Percentiles rank a stretch among this genome's conserved stretches.
Conservation (phyloP, 2,113 vertebrate species). For the Mormyrus iriodes region DNA sequence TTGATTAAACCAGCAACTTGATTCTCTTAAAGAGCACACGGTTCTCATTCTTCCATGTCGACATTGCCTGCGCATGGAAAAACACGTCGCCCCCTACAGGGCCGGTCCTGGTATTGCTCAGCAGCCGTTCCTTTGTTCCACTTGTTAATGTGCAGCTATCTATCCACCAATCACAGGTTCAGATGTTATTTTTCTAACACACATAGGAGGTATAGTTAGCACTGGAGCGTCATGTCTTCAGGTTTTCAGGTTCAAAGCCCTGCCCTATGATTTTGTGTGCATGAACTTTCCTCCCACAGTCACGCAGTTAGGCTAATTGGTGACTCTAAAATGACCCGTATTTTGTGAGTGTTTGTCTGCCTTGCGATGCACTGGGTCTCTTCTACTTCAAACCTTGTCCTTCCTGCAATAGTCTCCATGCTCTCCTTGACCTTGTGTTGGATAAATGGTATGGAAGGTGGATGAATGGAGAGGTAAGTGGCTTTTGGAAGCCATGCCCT, state of each 20-base stretch:
- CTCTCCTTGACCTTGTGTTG: neutral
- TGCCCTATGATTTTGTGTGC: too few species aligned
- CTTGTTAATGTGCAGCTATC: neutral
- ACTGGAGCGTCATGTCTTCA: neutral
- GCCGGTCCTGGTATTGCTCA: neutral
- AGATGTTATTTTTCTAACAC: neutral
- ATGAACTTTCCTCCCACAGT: neutral
- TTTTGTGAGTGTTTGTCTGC: neutral
- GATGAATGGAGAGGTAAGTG: neutral
- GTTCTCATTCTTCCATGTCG: neutral
- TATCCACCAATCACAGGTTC: neutral
- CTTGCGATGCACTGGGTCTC: neutral
- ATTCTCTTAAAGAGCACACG: neutral
- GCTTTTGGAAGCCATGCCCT: neutral
- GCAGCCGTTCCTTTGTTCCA: neutral
- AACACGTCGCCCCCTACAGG: neutral
- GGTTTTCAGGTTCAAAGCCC: neutral
- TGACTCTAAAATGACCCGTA: neutral
- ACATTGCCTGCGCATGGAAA: neutral
- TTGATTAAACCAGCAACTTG: neutral
- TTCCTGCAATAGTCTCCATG: neutral
- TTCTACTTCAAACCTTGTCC: neutral
- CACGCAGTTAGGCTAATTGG: neutral
- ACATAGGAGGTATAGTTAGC: neutral
- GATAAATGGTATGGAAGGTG: neutral